These are phyloP conservation scores for Mus spretus DNA, from an alignment of 2,797 vertebrate species.

Conservation along the genomic window DNA sequence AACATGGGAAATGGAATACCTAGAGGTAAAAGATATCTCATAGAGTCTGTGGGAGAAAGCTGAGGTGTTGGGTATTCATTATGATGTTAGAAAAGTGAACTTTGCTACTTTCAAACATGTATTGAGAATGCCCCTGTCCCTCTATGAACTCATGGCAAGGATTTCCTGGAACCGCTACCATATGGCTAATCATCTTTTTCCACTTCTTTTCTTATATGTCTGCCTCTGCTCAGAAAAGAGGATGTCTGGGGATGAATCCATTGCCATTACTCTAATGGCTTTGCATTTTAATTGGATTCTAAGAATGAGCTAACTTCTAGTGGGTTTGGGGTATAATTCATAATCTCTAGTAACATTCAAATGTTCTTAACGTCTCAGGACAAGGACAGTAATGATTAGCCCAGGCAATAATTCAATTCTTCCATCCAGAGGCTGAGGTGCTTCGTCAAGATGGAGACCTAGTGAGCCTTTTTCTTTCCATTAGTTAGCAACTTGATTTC, in stretches of 20 bases:
- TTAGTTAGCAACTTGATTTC: not conserved
- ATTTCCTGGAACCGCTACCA: not conserved
- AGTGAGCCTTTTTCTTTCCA: not conserved
- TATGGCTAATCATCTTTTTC: not conserved
- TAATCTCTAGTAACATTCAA: not conserved
- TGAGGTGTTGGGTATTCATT: not conserved
- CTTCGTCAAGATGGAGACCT: not conserved
- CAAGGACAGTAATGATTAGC: not conserved
- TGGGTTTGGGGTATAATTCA: not conserved
- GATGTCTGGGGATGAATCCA: not conserved
- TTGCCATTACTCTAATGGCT: not conserved
- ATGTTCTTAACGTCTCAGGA: not conserved
- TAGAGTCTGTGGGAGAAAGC: not conserved
- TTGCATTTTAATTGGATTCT: constrained; percentile 27
- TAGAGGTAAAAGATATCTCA: not conserved
- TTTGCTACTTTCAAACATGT: not conserved
- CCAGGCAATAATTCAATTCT: not conserved
- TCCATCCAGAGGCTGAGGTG: not conserved
- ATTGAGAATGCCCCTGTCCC: not conserved
- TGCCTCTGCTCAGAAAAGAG: not conserved
- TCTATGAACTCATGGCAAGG: not conserved
- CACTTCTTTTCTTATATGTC: not conserved
- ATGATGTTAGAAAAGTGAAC: not conserved
- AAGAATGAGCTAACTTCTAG: not conserved
- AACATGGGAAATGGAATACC: not conserved